These are phyloP conservation scores for Hedya salicella DNA, from an alignment of 2,888 invertebrate species.

Conservation along the genomic window DNA sequence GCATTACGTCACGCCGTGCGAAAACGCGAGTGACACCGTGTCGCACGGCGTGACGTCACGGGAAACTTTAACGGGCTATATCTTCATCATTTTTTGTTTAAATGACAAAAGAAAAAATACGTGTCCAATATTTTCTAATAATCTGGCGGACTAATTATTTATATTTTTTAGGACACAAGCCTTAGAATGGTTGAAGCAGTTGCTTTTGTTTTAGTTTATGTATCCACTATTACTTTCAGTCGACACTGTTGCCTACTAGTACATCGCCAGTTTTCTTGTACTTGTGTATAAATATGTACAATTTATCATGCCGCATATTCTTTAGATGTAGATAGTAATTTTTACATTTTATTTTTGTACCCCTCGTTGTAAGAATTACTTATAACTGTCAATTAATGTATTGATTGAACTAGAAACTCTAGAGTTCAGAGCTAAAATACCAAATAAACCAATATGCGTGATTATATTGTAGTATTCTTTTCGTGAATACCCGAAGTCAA, in stretches of 20 bases:
- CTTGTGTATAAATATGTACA: slow-evolving; percentile 22
- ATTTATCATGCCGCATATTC: slow-evolving; percentile 42
- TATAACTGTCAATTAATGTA: slow-evolving; percentile 81
- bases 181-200: too few species aligned
- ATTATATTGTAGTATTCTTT: slow-evolving; percentile 55
- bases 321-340: slow-evolving; percentile 63
- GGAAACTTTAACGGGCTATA: too few species aligned
- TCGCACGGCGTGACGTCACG: too few species aligned
- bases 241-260: slow-evolving; percentile 11
- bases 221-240: background rate
- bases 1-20: too few species aligned
- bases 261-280: background rate
- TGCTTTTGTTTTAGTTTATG: too few species aligned
- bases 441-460: slow-evolving; percentile 80
- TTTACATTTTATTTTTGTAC: slow-evolving; percentile 80
- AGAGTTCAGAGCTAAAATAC: slow-evolving; percentile 39
- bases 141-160: too few species aligned
- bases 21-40: too few species aligned
- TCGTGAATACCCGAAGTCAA: background rate
- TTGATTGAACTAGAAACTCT: slow-evolving; percentile 58
- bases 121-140: too few species aligned
- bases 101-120: too few species aligned
- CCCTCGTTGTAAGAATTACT: slow-evolving; percentile 72
- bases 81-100: too few species aligned
- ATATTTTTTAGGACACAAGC: too few species aligned